These are phyloP conservation scores for Odobenus rosmarus DNA, from an alignment of 2,113 vertebrate species.

Conservation along the genomic window DNA sequence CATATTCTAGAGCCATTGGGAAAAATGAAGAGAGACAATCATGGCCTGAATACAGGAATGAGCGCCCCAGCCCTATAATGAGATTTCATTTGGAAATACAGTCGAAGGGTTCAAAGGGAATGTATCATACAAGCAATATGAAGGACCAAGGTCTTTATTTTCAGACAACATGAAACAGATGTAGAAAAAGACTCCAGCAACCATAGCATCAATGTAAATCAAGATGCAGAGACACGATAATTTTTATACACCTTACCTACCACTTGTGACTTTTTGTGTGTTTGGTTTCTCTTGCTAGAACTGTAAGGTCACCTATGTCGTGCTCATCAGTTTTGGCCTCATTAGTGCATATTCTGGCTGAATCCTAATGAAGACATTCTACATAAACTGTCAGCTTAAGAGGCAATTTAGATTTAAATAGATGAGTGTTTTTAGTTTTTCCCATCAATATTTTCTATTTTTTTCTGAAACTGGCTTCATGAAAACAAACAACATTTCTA, in stretches of 20 bases:
- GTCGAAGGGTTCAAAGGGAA: background rate
- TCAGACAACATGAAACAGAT: background rate
- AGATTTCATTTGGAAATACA: background rate
- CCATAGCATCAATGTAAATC: rapidly evolving
- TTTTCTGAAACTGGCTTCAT: background rate
- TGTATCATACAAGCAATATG: too few species aligned
- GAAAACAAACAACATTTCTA: constrained; percentile 22
- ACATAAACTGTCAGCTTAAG: background rate
- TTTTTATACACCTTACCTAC: background rate
- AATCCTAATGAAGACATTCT: background rate
- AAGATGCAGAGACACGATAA: rapidly evolving
- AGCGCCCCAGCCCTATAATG: background rate
- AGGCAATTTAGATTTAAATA: background rate
- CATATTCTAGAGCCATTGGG: rapidly evolving
- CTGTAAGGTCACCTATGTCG: background rate
- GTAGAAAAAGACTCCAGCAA: background rate
- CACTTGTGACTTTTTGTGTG: background rate
- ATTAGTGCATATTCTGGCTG: background rate
- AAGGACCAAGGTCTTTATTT: background rate
- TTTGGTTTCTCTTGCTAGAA: background rate
- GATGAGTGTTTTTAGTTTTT: background rate
- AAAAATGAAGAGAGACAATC: background rate
- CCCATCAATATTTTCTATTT: background rate
- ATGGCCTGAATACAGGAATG: background rate
- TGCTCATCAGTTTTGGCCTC: background rate